Base-by-base conservation (phyloP, 2,113 vertebrate genomes). In the Cephalopterus ornatus region DNA sequence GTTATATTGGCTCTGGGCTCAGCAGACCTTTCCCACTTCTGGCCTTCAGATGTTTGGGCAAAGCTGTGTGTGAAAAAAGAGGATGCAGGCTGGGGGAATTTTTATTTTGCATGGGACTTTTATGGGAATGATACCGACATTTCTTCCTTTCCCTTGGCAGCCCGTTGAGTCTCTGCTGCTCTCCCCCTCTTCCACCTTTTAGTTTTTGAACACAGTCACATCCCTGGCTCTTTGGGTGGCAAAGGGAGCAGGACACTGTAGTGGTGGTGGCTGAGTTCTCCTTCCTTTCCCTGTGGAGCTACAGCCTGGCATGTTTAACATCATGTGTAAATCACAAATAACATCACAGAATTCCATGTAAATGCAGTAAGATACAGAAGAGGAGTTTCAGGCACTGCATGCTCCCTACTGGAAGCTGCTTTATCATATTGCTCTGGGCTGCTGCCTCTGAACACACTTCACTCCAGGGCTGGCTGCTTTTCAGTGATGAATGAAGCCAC, bases 401-500 rank as follows among this genome's bases (percentile, higher is more conserved):
- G 19, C 39, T 78, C 68, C 58, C 50, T 49, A 2, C 33, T 79
- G 67, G 56, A 49, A 76, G 4, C 76, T 35, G 78, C 74, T 39
- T 70, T 30, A 0, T 18, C 42, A 26, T 9, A 7, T 7, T 62
- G 59, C 92, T 79, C 39, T 3, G 58, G 46, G 74, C 68, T 76
- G 21, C 18, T 85, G 3, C 85, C 46, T 3, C 84, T 76, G 16
- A 27, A 30, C 76, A 19, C 3, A 6, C 44, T 66, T 89, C 84
- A 75, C 44, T 70, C 75, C 83, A 39, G 83, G 53, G 73, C 88
- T 94, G 93, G 86, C 86, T 56, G 46, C 84, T 7, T 47, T 72
- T 87, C 92, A 9, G 2, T 61, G 88, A 58, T 79, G 93, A 97
- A 91, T 86, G 86, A 93, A 95, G 89, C 94, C 77, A 87, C 86